Conservation (phyloP, 2,797 vertebrate genomes). For the Sebastes hubbsi region DNA sequence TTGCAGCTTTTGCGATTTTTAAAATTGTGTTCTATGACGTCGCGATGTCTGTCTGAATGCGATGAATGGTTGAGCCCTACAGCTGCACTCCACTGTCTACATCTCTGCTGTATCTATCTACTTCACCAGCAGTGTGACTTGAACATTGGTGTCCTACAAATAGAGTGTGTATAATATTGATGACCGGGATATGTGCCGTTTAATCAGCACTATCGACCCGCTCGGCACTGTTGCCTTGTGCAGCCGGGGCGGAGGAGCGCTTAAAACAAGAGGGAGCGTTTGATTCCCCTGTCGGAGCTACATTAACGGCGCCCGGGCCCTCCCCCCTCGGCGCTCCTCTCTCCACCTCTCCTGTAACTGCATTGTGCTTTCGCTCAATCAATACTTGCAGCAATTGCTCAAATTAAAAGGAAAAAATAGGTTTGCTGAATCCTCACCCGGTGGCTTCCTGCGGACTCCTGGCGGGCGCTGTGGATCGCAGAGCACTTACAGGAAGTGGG, state of each 20-base stretch:
- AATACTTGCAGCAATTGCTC: slow-evolving; percentile 81
- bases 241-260: slow-evolving; percentile 66
- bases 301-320: slow-evolving; percentile 68
- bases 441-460: slow-evolving; percentile 73
- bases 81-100: slow-evolving; percentile 6
- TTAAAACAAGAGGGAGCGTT: slow-evolving; percentile 78
- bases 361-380: slow-evolving; percentile 74
- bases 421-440: slow-evolving; percentile 75
- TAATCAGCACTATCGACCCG: slow-evolving; percentile 94
- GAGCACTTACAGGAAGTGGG: slow-evolving; percentile 77
- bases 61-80: background rate
- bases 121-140: slow-evolving; percentile 42
- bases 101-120: slow-evolving; percentile 31
- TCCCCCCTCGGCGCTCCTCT: slow-evolving; percentile 39
- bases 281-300: slow-evolving; percentile 75
- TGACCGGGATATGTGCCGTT: slow-evolving; percentile 90
- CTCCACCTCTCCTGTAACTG: slow-evolving; percentile 75
- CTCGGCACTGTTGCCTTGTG: slow-evolving; percentile 76
- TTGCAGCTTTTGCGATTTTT: too few species aligned
- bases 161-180: slow-evolving; percentile 92
- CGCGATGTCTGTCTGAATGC: background rate
- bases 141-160: slow-evolving; percentile 81
- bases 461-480: slow-evolving; percentile 58
- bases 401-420: slow-evolving; percentile 81
- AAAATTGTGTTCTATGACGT: background rate